Conservation (phyloP, 2,888 invertebrate species). For the Gibbula magus region DNA sequence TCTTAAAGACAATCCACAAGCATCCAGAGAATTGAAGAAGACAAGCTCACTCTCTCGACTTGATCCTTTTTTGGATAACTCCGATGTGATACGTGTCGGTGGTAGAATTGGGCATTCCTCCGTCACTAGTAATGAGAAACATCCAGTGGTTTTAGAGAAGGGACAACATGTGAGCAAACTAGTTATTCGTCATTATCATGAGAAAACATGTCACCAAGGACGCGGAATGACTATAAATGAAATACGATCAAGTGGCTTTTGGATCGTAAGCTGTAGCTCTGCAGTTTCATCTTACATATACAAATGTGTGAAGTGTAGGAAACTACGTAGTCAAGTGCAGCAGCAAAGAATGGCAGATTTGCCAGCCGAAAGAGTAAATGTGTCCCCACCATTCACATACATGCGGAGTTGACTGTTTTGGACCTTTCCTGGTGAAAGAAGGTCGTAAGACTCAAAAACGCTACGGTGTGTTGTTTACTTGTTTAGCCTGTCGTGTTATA, state of each 20-base stretch:
- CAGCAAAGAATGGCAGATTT: constrained; percentile 67
- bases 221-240: constrained; percentile 42
- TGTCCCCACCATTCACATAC: constrained; percentile 60
- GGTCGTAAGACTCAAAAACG: background rate
- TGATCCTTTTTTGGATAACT: too few species aligned
- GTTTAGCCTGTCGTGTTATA: background rate
- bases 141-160: too few species aligned
- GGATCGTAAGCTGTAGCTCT: constrained; percentile 58
- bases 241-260: constrained; percentile 51
- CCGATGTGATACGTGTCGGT: too few species aligned
- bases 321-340: constrained; percentile 41
- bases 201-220: constrained; percentile 41
- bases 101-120: too few species aligned
- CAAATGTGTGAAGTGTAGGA: constrained; percentile 62
- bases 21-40: too few species aligned
- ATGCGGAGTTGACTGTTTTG: constrained; percentile 1
- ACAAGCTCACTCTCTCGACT: too few species aligned
- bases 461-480: background rate
- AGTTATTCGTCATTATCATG: constrained; percentile 42
- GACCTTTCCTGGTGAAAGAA: background rate
- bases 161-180: constrained; percentile 36
- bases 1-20: too few species aligned
- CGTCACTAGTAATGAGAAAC: too few species aligned
- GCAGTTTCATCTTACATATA: constrained; percentile 45
- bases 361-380: constrained; percentile 61